phyloP scores from a whole-genome alignment of 2,797 vertebrate genomes.

The Rhadinocentrus ornatus region DNA sequence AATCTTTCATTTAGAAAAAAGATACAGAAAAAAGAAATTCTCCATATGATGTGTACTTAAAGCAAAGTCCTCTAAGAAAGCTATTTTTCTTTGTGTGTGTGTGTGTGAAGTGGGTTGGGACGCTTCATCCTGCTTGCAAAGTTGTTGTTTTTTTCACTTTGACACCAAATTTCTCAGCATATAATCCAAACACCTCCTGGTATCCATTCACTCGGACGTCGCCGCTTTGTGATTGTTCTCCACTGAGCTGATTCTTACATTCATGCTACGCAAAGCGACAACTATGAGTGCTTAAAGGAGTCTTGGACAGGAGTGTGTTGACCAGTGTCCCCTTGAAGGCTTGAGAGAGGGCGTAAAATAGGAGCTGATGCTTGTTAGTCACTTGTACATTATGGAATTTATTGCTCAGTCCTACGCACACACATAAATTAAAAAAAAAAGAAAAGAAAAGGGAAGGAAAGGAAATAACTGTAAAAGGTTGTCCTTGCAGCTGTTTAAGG shows the following conservation, averaged over 20 bases:
- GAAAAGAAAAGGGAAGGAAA: constrained; percentile 30
- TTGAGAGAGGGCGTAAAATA: constrained; percentile 47
- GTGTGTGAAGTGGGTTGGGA: neutral
- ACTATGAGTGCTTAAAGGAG: constrained; percentile 41
- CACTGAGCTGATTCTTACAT: constrained; percentile 79
- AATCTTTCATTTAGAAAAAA: constrained; percentile 67
- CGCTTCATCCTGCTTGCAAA: constrained; percentile 71
- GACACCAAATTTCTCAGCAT: constrained; percentile 38
- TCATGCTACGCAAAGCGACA: constrained; percentile 72
- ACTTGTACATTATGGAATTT: constrained; percentile 72
- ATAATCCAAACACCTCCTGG: constrained; percentile 22
- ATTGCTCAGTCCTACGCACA: constrained; percentile 82
- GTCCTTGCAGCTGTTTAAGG: constrained; percentile 51
- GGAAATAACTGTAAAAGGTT: constrained; percentile 49
- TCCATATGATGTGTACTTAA: constrained; percentile 76
- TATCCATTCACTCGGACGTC: constrained; percentile 43
- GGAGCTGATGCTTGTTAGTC: constrained; percentile 67
- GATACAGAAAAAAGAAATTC: constrained; percentile 50
- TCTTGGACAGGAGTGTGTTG: constrained; percentile 24
- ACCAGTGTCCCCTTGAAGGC: constrained; percentile 51
- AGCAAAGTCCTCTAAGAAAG: constrained; percentile 84
- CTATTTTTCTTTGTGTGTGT: constrained; percentile 71
- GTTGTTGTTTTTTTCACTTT: constrained; percentile 77
- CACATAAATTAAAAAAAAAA: constrained; percentile 15
- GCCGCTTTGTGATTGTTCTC: constrained; percentile 67